These are phyloP conservation scores for Apodemus agrarius DNA, from an alignment of 2,797 vertebrate genomes.

Conservation along the genomic window DNA sequence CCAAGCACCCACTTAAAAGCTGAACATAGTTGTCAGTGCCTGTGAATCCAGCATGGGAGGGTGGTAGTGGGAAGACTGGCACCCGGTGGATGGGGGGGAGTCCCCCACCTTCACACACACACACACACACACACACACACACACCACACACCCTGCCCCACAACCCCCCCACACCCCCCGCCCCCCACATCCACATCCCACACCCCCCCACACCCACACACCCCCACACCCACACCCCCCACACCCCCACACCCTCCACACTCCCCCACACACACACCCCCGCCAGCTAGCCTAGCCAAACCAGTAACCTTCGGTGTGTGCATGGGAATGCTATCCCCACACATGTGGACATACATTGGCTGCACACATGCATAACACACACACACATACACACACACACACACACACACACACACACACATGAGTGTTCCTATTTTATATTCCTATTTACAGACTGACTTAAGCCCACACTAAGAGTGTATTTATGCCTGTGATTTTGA, in stretches of 20 bases:
- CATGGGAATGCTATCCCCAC: background rate
- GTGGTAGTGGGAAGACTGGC: accelerated
- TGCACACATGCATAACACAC: background rate
- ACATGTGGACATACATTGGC: no score
- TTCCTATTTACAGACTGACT: conserved; percentile 30
- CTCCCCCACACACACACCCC: no score
- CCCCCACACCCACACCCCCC: no score
- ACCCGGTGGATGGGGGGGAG: background rate
- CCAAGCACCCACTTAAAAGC: background rate
- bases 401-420: background rate
- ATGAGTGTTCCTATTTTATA: background rate
- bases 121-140: no score
- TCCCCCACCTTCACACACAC: no score
- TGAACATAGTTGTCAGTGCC: background rate
- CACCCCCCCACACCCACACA: no score
- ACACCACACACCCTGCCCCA: no score
- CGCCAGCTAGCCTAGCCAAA: background rate
- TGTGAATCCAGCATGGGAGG: background rate
- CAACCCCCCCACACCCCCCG: no score
- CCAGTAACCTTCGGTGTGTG: background rate
- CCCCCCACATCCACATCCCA: no score
- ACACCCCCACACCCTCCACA: no score
- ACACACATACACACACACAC: background rate
- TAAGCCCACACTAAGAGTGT: background rate
- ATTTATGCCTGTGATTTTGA: conserved; percentile 47